These are phyloP conservation scores for Hyposmocoma kahamanoa DNA, from an alignment of 1,140 invertebrate genomes.

Conservation along the genomic window DNA sequence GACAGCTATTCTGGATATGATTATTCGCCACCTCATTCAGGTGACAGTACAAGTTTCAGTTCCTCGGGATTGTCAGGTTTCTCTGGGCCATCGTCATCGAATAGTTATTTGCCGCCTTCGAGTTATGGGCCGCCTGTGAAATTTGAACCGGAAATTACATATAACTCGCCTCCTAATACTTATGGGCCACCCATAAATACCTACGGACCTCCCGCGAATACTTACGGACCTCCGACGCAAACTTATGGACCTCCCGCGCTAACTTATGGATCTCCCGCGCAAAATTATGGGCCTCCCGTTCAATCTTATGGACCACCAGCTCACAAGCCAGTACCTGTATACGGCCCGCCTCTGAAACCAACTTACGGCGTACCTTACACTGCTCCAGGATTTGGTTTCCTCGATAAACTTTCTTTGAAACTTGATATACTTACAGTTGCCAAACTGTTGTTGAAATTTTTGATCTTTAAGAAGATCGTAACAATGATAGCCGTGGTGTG, in stretches of 20 bases:
- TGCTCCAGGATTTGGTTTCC: conserved; percentile 60
- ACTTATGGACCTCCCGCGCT: conserved; percentile 45
- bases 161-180: conserved; percentile 46
- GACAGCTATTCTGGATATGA: conserved; percentile 59
- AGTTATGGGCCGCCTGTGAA: conserved; percentile 48
- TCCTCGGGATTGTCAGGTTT: conserved; percentile 33
- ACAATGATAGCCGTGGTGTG: conserved; percentile 84
- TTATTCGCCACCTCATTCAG: conserved; percentile 45
- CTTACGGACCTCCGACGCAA: conserved; percentile 32
- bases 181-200: conserved; percentile 38
- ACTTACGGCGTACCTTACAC: conserved; percentile 67
- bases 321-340: conserved; percentile 25
- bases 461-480: conserved; percentile 85
- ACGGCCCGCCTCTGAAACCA: conserved; percentile 67
- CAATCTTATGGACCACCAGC: conserved; percentile 60
- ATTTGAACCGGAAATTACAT: conserved; percentile 53
- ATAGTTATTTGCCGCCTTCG: conserved; percentile 37
- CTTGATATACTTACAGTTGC: conserved; percentile 82
- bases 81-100: conserved; percentile 24
- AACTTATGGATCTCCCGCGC: conserved; percentile 60
- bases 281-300: conserved; percentile 61
- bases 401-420: conserved; percentile 78
- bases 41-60: conserved; percentile 37
- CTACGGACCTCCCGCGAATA: conserved; percentile 46
- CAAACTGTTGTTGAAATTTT: conserved; percentile 81